Percentiles rank a stretch among this genome's conserved stretches.
These are phyloP conservation scores for Netelia inedita DNA, from an alignment of 2,888 invertebrate species.

Conservation along the genomic window DNA sequence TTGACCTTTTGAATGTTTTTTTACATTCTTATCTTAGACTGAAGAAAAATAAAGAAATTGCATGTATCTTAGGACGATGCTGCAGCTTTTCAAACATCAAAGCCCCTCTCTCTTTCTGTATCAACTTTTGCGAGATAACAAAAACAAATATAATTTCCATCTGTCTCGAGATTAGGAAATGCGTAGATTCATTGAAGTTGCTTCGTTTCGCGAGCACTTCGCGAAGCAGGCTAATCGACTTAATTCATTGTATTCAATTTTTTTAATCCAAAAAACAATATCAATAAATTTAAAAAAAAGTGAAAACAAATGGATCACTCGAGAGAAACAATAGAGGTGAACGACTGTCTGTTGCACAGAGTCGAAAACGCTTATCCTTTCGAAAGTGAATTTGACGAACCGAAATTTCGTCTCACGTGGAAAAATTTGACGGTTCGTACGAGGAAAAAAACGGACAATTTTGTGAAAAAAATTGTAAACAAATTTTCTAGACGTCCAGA, in stretches of 20 bases:
- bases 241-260: background rate
- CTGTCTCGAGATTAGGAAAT: slow-evolving; percentile 8
- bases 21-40: too few relatives aligned
- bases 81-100: too few relatives aligned
- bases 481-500: slow-evolving; percentile 25
- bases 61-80: too few relatives aligned
- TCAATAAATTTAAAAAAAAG: background rate
- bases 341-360: slow-evolving; percentile 36
- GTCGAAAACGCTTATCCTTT: slow-evolving; percentile 31
- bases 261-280: background rate
- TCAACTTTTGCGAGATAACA: slow-evolving; percentile 25
- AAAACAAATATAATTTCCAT: slow-evolving; percentile 18
- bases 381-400: slow-evolving; percentile 24
- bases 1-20: too few relatives aligned
- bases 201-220: background rate
- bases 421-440: slow-evolving; percentile 70
- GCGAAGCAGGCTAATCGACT: background rate
- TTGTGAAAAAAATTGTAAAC: slow-evolving; percentile 29
- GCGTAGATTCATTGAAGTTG: background rate
- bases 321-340: slow-evolving; percentile 24
- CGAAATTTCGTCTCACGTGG: slow-evolving; percentile 69
- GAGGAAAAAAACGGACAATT: slow-evolving; percentile 21
- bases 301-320: slow-evolving; percentile 16
- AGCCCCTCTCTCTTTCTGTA: too few relatives aligned
- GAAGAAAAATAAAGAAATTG: too few relatives aligned